Evolutionary conservation across 1,140 invertebrate genomes (phyloP), one percentile per base, ranked within the genome.

Genomic region (Caligus rogercresseyi): DNA sequence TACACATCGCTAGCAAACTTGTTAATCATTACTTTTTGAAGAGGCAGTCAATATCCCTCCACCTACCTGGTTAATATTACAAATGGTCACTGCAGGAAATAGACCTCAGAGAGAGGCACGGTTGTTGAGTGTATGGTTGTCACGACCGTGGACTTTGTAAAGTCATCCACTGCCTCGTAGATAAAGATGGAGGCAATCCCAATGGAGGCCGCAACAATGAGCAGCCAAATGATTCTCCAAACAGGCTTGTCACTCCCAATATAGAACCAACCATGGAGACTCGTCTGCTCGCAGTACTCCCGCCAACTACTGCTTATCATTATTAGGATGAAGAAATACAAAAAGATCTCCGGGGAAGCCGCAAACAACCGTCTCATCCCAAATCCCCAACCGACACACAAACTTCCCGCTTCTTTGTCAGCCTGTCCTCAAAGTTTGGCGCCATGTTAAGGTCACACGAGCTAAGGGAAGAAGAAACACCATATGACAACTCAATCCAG

Each of bases 51-150:
- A n/a, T n/a, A n/a, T n/a, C n/a, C n/a, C n/a, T n/a, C n/a, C n/a
- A n/a, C n/a, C n/a, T 60, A 60, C 57, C 57, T 60, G 57, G 26
- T 60, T 60, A 16, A 60, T 60, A 25, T 60, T 60, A 25, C 57
- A 60, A 25, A 60, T 25, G 3, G 57, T 60, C 14, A 60, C 57
- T 3, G 57, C 57, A 25, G 57, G 57, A 60, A 60, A 31, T 60
- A 60, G 13, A 60, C 57, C 16, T 60, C 57, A 16, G 57, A 60
- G n/a, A 60, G 26, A 1, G 57, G 57, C 15, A 60, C 57, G 20
- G 57, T 60, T 2, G 57, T 60, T 43, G 57, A 60, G 18, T 60
- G 24, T 18, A 60, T 60, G 18, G 57, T 60, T 15, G 57, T 60
- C n/a, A 60, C 57, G 20, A 60, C 57, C 2, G 57, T 60, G 18